Percentiles rank a stretch among this genome's conserved stretches.
Conservation (phyloP, 1,140 invertebrate genomes). For the Cherax quadricarinatus region DNA sequence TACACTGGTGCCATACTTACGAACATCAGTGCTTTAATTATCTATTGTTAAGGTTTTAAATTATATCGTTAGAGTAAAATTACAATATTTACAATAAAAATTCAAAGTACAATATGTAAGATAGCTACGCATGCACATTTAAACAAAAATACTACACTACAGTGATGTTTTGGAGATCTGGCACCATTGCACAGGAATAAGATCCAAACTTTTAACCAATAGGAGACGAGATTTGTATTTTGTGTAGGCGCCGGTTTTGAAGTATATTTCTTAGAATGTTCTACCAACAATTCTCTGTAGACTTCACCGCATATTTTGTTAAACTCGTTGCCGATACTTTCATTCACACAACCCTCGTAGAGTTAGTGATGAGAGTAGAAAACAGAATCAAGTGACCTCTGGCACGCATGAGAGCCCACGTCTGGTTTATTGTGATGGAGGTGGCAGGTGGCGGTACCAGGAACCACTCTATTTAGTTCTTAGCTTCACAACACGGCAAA, state of each 20-base stretch:
- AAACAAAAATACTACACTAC: not conserved
- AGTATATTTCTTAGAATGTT: not conserved
- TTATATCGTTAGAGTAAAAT: not conserved
- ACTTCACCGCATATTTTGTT: not conserved
- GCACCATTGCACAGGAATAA: conserved; percentile 14
- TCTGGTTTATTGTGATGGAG: not conserved
- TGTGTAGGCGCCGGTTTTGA: conserved; percentile 1
- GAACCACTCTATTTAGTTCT: too few relatives aligned
- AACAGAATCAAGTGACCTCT: not conserved
- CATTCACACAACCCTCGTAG: not conserved
- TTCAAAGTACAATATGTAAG: not conserved
- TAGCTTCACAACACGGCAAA: too few relatives aligned
- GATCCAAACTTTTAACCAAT: conserved; percentile 55
- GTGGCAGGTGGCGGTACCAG: too few relatives aligned
- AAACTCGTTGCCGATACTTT: not conserved
- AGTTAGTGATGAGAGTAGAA: not conserved
- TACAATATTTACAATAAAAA: not conserved
- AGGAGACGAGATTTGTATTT: not conserved
- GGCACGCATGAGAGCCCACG: not conserved
- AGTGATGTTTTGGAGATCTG: conserved; percentile 46
- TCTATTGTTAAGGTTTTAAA: not conserved
- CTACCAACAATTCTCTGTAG: not conserved
- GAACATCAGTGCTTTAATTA: not conserved
- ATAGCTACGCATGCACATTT: not conserved
- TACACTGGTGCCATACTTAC: conserved; percentile 17